Evolutionary conservation across 1,140 invertebrate species (phyloP).

Genomic region (Chlorops oryzae): DNA sequence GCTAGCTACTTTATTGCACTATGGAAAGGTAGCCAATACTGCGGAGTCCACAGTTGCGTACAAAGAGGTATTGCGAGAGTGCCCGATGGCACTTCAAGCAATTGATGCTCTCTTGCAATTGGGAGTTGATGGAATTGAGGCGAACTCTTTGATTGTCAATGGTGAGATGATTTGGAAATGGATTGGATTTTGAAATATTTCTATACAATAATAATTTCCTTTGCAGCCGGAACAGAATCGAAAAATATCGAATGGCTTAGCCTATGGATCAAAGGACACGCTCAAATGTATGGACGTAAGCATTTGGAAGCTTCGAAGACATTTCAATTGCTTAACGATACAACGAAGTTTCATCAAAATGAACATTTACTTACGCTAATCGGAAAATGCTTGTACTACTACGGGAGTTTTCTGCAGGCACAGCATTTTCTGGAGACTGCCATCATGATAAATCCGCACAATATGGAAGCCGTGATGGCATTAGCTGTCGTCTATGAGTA

Average conservation of each 20-base stretch:
- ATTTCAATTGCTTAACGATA: slow-evolving; percentile 58
- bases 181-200: too few relatives aligned
- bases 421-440: slow-evolving; percentile 50
- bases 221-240: slow-evolving; percentile 38
- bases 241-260: slow-evolving; percentile 57
- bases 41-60: slow-evolving; percentile 63
- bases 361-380: slow-evolving; percentile 58
- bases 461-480: slow-evolving; percentile 50
- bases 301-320: slow-evolving; percentile 58
- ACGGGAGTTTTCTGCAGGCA: slow-evolving; percentile 53
- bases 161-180: slow-evolving; percentile 31
- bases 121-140: slow-evolving; percentile 65
- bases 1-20: slow-evolving; percentile 63
- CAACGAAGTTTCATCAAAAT: slow-evolving; percentile 58
- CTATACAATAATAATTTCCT: background rate
- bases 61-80: slow-evolving; percentile 71
- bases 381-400: slow-evolving; percentile 62
- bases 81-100: slow-evolving; percentile 67
- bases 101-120: slow-evolving; percentile 61
- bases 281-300: slow-evolving; percentile 58
- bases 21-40: slow-evolving; percentile 58
- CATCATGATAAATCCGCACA: slow-evolving; percentile 54
- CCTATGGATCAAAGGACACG: slow-evolving; percentile 64
- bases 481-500: slow-evolving; percentile 51
- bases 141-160: slow-evolving; percentile 61